Conservation (phyloP, 1,140 invertebrate genomes). For the Solenopsis fugax region DNA sequence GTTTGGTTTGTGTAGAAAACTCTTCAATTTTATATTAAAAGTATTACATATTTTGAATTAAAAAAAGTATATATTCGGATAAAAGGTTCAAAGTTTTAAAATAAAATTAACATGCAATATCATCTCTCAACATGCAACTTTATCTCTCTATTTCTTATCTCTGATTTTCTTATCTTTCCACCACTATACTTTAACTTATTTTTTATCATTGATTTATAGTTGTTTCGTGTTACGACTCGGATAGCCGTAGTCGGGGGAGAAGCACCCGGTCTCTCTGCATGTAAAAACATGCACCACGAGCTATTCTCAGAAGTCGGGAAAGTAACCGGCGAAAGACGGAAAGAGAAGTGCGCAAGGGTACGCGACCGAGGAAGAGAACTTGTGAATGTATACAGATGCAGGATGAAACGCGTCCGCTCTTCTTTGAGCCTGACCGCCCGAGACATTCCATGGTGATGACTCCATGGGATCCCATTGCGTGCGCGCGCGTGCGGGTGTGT, state of each 20-base stretch:
- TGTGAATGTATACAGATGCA: conserved; percentile 52
- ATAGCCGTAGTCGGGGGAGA: too few relatives aligned
- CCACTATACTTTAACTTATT: neutral
- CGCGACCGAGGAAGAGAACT: conserved; percentile 40
- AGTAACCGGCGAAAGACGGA: conserved; percentile 61
- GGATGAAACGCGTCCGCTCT: conserved; percentile 74
- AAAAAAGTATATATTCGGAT: neutral
- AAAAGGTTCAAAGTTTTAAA: neutral
- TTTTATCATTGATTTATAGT: neutral
- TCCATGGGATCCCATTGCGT: conserved; percentile 74
- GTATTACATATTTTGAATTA: neutral
- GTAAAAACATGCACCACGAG: conserved; percentile 41
- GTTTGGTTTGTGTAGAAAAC: too few relatives aligned
- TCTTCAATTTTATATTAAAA: too few relatives aligned
- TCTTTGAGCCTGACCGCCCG: conserved; percentile 80
- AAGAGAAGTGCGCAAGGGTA: conserved; percentile 40
- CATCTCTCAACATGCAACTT: too few relatives aligned
- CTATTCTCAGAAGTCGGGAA: conserved; percentile 39
- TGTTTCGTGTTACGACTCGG: conserved; percentile 13
- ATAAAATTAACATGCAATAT: neutral
- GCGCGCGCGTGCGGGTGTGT: conserved; percentile 57
- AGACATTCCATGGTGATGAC: conserved; percentile 83
- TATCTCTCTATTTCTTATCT: neutral
- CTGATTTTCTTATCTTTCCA: conserved; percentile 20
- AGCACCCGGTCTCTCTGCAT: conserved; percentile 9